Conservation (phyloP, 2,888 invertebrate genomes). For the Brenthis ino region DNA sequence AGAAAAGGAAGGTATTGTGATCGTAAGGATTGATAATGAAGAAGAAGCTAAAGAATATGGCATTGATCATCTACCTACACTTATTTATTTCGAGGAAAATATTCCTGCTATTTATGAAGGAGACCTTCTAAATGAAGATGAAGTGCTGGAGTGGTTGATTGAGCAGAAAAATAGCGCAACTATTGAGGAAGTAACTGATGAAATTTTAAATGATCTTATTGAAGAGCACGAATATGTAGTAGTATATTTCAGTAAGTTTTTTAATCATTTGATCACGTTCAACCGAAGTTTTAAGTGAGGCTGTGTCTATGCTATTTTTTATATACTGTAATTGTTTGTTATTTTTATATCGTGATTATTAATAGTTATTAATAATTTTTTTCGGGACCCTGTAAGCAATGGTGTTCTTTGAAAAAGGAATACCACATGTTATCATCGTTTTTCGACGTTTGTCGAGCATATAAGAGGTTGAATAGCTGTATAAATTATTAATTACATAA, state of each 20-base stretch:
- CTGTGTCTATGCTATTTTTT: background rate
- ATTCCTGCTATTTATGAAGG: slow-evolving; percentile 96
- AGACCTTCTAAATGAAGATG: slow-evolving; percentile 94
- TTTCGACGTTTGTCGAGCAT: too few species aligned
- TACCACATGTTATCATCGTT: too few species aligned
- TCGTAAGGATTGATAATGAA: slow-evolving; percentile 94
- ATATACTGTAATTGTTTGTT: background rate
- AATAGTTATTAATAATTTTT: too few species aligned
- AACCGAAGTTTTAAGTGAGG: background rate
- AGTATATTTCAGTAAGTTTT: slow-evolving; percentile 92
- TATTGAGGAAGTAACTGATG: slow-evolving; percentile 96
- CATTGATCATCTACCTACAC: slow-evolving; percentile 91
- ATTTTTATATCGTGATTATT: too few species aligned
- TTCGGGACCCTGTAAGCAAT: too few species aligned
- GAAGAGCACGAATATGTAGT: slow-evolving; percentile 96
- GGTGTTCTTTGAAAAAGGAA: too few species aligned
- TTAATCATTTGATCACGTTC: background rate
- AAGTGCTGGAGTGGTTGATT: slow-evolving; percentile 93
- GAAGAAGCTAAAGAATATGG: slow-evolving; percentile 95
- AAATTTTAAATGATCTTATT: slow-evolving; percentile 91
- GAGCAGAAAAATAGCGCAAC: slow-evolving; percentile 94
- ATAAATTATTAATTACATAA: background rate
- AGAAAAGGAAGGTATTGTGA: slow-evolving; percentile 94
- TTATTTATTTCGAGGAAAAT: slow-evolving; percentile 95
- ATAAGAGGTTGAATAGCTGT: background rate